Conservation (phyloP, 2,113 vertebrate species). For the Sinocyclocheilus anophthalmus region DNA sequence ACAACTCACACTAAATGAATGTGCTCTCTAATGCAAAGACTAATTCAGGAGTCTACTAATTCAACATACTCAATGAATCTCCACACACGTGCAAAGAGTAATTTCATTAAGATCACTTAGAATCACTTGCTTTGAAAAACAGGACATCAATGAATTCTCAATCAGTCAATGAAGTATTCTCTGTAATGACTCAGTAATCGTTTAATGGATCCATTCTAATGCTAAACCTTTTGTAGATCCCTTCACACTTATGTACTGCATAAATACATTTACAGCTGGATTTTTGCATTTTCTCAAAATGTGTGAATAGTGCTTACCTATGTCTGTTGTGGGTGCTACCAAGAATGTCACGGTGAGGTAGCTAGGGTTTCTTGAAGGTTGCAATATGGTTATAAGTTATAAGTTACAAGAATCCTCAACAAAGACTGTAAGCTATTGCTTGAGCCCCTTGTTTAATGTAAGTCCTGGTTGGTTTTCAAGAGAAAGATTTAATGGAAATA, state of each 20-base stretch:
- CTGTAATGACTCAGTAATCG: not conserved
- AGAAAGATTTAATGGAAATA: not conserved
- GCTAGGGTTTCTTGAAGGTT: not conserved
- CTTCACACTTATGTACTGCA: not conserved
- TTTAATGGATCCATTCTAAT: not conserved
- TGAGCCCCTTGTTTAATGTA: not conserved
- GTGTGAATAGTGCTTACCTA: not conserved
- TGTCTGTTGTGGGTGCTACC: too few species aligned
- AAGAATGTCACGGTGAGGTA: too few species aligned
- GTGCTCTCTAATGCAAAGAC: not conserved
- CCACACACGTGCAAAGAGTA: not conserved
- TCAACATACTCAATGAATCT: slow-evolving; percentile 4
- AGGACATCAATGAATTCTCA: not conserved
- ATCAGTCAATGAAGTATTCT: not conserved
- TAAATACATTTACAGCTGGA: not conserved
- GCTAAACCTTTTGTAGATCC: not conserved
- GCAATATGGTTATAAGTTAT: not conserved
- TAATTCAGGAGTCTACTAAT: not conserved
- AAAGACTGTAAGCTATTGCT: not conserved
- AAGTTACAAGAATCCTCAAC: not conserved
- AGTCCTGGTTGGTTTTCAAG: not conserved
- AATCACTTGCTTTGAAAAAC: not conserved
- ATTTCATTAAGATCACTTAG: not conserved
- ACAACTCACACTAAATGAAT: not conserved
- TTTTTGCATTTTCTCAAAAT: not conserved